Conservation (phyloP, 2,113 vertebrate species). For the Girardinichthys multiradiatus region DNA sequence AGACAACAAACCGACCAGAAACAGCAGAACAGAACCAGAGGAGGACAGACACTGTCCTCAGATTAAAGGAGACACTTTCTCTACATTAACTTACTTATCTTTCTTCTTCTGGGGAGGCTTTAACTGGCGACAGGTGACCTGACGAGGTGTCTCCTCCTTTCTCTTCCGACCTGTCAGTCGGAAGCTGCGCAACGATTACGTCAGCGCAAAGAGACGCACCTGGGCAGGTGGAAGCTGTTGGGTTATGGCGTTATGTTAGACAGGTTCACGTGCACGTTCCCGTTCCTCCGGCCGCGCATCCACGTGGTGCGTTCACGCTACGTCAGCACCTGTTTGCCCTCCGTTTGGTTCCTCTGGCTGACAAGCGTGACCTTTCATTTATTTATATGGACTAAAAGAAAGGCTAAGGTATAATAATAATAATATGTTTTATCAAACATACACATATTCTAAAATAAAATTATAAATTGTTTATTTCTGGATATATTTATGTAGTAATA, state of each 20-base stretch:
- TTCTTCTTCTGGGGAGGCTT: background rate
- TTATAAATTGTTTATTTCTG: too few species aligned
- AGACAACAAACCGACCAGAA: background rate
- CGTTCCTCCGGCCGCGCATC: too few species aligned
- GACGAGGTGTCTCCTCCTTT: background rate
- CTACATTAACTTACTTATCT: conserved; percentile 29
- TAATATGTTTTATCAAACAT: too few species aligned
- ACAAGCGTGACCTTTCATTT: background rate
- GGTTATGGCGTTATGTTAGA: background rate
- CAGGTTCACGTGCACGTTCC: background rate
- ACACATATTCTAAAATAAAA: too few species aligned
- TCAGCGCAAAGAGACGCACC: background rate
- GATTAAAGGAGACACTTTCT: background rate
- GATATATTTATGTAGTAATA: too few species aligned
- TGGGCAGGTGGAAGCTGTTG: background rate
- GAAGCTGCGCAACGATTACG: background rate
- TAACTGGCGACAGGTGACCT: conserved; percentile 36
- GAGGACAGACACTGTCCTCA: background rate
- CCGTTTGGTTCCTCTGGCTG: background rate
- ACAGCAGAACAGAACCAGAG: background rate
- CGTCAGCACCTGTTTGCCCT: background rate
- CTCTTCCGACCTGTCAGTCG: conserved; percentile 49
- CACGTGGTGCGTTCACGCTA: background rate
- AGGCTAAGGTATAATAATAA: too few species aligned
- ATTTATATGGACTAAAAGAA: too few species aligned